Percentiles rank a stretch among this genome's conserved stretches.
These are phyloP conservation scores for Venustaconcha ellipsiformis DNA, from an alignment of 1,140 invertebrate species.

Conservation along the genomic window DNA sequence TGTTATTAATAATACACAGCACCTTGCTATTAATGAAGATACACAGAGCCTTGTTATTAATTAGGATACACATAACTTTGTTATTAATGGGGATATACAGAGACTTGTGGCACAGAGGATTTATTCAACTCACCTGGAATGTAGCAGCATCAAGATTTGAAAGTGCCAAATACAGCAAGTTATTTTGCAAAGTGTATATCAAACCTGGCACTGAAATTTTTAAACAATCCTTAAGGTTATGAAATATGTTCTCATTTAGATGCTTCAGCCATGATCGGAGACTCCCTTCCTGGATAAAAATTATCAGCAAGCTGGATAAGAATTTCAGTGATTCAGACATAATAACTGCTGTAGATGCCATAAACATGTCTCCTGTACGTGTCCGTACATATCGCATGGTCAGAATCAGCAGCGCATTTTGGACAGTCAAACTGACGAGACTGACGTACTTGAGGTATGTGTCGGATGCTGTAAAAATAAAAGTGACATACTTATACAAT, in stretches of 20 bases:
- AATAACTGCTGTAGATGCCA: constrained; percentile 96
- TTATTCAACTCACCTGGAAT: constrained; percentile 82
- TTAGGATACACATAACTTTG: too few relatives aligned
- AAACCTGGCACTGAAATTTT: constrained; percentile 92
- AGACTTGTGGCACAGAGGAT: too few relatives aligned
- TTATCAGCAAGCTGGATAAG: constrained; percentile 80
- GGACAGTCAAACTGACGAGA: constrained; percentile 88
- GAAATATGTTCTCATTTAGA: constrained; percentile 78
- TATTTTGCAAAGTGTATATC: constrained; percentile 97
- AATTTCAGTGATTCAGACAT: constrained; percentile 95
- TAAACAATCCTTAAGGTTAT: constrained; percentile 83
- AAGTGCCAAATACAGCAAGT: constrained; percentile 95
- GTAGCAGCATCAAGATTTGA: constrained; percentile 98
- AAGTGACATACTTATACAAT: too few relatives aligned
- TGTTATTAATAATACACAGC: too few relatives aligned
- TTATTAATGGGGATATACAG: too few relatives aligned
- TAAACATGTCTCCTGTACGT: constrained; percentile 88
- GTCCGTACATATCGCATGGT: constrained; percentile 96
- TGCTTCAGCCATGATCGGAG: constrained; percentile 53
- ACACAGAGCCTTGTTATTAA: too few relatives aligned
- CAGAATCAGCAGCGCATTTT: constrained; percentile 93
- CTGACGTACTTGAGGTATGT: constrained; percentile 74
- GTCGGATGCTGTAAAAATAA: not conserved
- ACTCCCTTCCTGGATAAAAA: constrained; percentile 77
- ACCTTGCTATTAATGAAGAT: too few relatives aligned